Evolutionary conservation across 1,140 invertebrate genomes (phyloP), one percentile per base, ranked within the genome.

Genomic region (Linepithema humile): DNA sequence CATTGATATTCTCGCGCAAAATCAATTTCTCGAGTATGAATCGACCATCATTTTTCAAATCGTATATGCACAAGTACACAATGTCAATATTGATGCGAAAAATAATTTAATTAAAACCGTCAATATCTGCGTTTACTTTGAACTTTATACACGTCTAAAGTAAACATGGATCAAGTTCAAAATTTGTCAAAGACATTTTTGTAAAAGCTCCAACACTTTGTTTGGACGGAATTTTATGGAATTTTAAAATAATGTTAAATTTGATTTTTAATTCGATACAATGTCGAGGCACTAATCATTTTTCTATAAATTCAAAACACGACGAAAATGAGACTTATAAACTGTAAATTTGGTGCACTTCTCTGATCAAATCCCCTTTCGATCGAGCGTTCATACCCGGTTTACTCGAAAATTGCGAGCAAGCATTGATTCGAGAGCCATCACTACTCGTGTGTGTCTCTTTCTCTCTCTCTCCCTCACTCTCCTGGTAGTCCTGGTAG

Each of bases 371-470:
- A 23, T 12, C 12, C 12, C 17, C 53, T 73, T 32, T 62, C 32
- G 53, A 75, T 60, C 69, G 29, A 72, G 69, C 69, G 40, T 75
- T 12, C 32, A 40, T 45, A 26, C 53, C 38, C n/a, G 40, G 40
- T 74, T 74, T 82, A 59, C 45, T 57, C 40, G 59, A 83, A 75
- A 75, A 74, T 82, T 60, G 45, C 38, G 40, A 75, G 40, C 67
- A 74, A 48, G 69, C 32, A 26, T 70, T 57, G 62, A 23, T 80
- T 80, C 62, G 75, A 80, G 62, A 32, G 50, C 75, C 75, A 80
- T 80, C 75, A 43, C 75, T 80, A 69, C 82, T 43, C 48, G 43
- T 57, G 67, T 57, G 26, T 15, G 64, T 64, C 32, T 69, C n/a
- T 32, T 48, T 17, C 59, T 23, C 12, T 65, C 62, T n/a, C 72